Evolutionary conservation across 2,797 vertebrate species (phyloP), one percentile per base, ranked within the genome.

Genomic region (Rhadinocentrus ornatus): DNA sequence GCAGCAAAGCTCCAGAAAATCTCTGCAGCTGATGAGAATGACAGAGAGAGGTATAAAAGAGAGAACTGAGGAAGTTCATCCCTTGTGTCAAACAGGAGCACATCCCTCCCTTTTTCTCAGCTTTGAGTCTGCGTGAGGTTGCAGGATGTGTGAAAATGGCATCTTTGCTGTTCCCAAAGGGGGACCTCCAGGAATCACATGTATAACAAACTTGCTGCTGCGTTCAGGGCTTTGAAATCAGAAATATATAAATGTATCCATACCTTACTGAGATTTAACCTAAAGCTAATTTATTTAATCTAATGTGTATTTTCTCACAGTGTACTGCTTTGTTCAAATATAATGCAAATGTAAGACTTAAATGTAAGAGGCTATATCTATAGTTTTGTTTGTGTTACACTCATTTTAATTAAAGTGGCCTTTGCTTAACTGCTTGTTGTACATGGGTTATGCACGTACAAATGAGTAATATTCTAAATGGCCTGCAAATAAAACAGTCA

Each of bases 1-100:
- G 75, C 58, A 12, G 78, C 77, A 86, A 83, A 84, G 77, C 84
- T 79, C 75, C 54, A 50, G 79, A 69, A 80, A 90, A 91, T 88
- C 84, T 81, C 63, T 79, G 59, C 73, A 54, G 66, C 62, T 74
- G 66, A 79, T 22, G 34, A 73, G 68, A 73, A 53, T 57, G 77
- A 79, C 69, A 57, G 69, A 37, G 71, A 39, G 60, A 63, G 32
- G 57, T 4, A 60, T 50, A 37, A 44, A 58, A 69, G 48, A 24
- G 60, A 32, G 16, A 53, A 57, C 54, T 34, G 41, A 66, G 70
- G 31, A 67, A 65, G 62, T 70, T 71, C 56, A 63, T 71, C 67
- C 63, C 64, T 63, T n/a, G 22, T 69, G 58, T 65, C 58, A 48
- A 1, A 61, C 10, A 7, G 69, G 69, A 69, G 66, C 69, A 16